These are phyloP conservation scores for Porites evermanni DNA, from an alignment of 92 coral and sea anemone genomes.

Conservation along the genomic window DNA sequence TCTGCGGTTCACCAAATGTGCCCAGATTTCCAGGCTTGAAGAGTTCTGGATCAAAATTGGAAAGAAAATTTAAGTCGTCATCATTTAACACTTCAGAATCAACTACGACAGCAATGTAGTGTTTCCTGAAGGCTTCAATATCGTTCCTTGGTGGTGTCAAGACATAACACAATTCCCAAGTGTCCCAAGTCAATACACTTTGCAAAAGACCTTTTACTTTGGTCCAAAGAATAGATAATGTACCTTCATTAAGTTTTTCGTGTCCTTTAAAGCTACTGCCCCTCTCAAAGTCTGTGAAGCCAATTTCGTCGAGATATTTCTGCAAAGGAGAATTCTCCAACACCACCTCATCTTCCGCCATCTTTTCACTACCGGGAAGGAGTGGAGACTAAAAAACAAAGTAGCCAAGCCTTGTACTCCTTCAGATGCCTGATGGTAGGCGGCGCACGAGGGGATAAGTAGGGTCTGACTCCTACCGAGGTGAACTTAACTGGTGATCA, in stretches of 20 bases:
- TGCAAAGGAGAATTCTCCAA: slow-evolving; percentile 96
- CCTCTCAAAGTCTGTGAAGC: slow-evolving; percentile 84
- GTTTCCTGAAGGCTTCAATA: slow-evolving; percentile 38
- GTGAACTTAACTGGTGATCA: too few relatives aligned
- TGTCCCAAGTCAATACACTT: background rate
- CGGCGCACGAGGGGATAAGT: too few relatives aligned
- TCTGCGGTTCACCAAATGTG: background rate
- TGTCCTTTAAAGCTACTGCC: slow-evolving; percentile 13
- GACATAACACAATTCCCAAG: background rate
- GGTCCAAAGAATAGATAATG: background rate
- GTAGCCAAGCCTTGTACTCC: background rate
- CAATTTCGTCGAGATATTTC: slow-evolving; percentile 84
- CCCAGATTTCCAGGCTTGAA: slow-evolving; percentile 15
- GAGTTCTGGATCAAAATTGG: slow-evolving; percentile 83
- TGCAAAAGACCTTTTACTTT: background rate
- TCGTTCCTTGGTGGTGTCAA: background rate
- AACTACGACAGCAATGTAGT: slow-evolving; percentile 62
- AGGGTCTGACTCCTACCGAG: too few relatives aligned
- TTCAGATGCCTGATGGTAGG: too few relatives aligned
- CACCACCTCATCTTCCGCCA: slow-evolving; percentile 81
- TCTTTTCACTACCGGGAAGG: background rate
- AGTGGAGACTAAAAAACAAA: background rate
- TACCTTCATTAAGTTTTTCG: background rate
- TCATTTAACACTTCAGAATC: slow-evolving; percentile 76
- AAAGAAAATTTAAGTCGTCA: slow-evolving; percentile 75